Percentiles rank a stretch among this genome's conserved stretches.
These are phyloP conservation scores for Plecotus auritus DNA, from an alignment of 2,113 vertebrate genomes.

Conservation along the genomic window DNA sequence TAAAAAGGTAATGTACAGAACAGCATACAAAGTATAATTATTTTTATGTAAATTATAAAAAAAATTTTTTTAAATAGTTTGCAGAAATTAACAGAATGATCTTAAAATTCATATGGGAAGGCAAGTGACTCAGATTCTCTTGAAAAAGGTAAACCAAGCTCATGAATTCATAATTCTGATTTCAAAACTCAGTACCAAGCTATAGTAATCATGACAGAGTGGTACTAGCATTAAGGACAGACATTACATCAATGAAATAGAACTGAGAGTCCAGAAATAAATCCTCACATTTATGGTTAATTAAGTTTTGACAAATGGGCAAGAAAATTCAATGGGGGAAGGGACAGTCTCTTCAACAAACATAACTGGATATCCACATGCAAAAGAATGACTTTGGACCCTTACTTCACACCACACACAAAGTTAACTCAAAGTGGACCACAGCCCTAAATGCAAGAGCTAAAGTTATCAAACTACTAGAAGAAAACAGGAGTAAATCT, in stretches of 20 bases:
- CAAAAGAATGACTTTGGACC: not conserved
- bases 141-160: not conserved
- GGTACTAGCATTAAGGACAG: not conserved
- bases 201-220: not conserved
- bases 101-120: constrained; percentile 4
- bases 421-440: not conserved
- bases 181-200: not conserved
- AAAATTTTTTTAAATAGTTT: not conserved
- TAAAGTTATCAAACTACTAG: not conserved
- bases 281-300: not conserved
- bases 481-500: not conserved
- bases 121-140: not conserved
- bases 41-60: not conserved
- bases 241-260: not conserved
- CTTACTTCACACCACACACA: not conserved
- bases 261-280: not conserved
- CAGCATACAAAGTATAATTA: not conserved
- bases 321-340: not conserved
- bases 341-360: not conserved
- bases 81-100: not conserved
- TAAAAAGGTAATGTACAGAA: not conserved
- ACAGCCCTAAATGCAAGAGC: not conserved
- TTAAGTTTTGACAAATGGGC: not conserved
- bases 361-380: not conserved
- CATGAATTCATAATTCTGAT: not conserved